Evolutionary conservation across 2,888 invertebrate species (phyloP).

Genomic region (Dynastes hyllus): DNA sequence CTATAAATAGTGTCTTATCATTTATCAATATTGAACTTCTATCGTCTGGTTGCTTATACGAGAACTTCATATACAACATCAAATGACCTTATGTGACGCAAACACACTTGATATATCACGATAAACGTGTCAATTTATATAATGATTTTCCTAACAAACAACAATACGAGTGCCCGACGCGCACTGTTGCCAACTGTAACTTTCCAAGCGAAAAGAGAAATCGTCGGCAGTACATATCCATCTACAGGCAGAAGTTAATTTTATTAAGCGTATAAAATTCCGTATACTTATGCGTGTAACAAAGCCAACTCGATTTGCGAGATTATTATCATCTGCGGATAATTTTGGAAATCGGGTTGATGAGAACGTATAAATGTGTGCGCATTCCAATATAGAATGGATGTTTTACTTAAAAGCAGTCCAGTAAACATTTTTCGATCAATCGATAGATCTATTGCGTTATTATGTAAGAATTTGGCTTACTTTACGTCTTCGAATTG

Average conservation of each 20-base stretch:
- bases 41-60: conserved; percentile 5
- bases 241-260: not conserved
- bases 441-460: no score
- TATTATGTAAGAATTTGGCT: no score
- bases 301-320: conserved; percentile 1
- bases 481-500: no score
- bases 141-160: conserved; percentile 52
- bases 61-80: conserved; percentile 24
- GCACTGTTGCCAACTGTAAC: conserved; percentile 40
- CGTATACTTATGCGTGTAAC: conserved; percentile 3
- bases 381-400: no score
- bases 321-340: not conserved
- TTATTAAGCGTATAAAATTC: not conserved
- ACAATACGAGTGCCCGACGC: conserved; percentile 24
- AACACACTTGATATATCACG: conserved; percentile 52
- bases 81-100: conserved; percentile 57
- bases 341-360: conserved; percentile 23
- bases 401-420: no score
- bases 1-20: conserved; percentile 38
- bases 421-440: no score
- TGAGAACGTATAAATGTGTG: conserved; percentile 12
- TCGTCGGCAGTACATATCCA: conserved; percentile 4
- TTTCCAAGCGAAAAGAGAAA: conserved; percentile 31
- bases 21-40: conserved; percentile 45
- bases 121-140: conserved; percentile 56